phyloP scores from a whole-genome alignment of 2,113 vertebrate species.

The Ciconia maguari region DNA sequence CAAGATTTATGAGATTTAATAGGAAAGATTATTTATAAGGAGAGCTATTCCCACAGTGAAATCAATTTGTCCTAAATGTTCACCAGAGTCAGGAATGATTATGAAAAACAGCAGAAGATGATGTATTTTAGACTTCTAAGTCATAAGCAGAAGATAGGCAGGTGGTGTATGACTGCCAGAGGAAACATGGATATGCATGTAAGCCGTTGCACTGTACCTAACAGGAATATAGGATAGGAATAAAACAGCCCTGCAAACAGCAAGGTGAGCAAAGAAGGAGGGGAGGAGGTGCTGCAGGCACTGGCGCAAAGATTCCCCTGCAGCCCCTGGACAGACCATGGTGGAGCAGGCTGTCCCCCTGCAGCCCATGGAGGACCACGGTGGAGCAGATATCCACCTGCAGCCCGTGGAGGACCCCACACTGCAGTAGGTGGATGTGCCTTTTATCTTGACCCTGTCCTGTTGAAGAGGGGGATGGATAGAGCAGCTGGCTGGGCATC shows the following conservation, averaged over 20 bases:
- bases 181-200: neutral
- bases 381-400: neutral
- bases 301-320: neutral
- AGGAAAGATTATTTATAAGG: neutral
- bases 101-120: neutral
- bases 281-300: neutral
- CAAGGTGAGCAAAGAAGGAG: neutral
- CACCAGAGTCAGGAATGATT: neutral
- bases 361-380: neutral
- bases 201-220: neutral
- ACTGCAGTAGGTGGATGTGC: neutral
- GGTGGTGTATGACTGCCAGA: neutral
- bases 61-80: neutral
- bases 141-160: neutral
- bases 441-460: neutral
- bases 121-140: neutral
- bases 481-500: rapidly evolving
- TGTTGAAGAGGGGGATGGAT: neutral
- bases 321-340: neutral
- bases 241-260: neutral
- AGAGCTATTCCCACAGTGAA: neutral
- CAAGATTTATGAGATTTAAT: neutral
- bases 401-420: neutral
- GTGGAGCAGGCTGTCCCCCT: neutral
- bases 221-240: neutral